Base-by-base conservation (phyloP, 2,888 invertebrate species). In the Agapostemon virescens region DNA sequence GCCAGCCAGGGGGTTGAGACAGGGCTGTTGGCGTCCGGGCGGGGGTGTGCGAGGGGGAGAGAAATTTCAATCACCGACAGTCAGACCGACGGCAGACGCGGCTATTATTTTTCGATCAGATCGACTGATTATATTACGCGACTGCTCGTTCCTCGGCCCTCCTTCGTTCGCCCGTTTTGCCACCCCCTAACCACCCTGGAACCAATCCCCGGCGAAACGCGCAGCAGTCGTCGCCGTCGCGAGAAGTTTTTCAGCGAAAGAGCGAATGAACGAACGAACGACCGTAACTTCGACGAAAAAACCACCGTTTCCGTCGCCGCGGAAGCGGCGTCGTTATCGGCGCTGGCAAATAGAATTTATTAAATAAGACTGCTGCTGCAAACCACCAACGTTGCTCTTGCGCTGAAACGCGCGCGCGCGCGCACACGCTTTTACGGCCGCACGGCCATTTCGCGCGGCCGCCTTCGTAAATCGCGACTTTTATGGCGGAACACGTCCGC, bases 41-140 rank as follows among this genome's bases (percentile, higher is more conserved):
- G 17, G 76, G 78, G 63, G 63, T 63, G 79, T 76, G 75, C 45
- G 33, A 70, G 69, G 68, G 81, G 68, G 75, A 82, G 85, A 85
- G 85, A 88, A 90, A 90, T 89, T 90, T 89, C 90, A 90, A 90
- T 90, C 89, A 89, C 79, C 82, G 84, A 84, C 81, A 83, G 81
- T 83, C 84, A 88, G 85, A 88, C 84, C 84, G 83, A 83, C 79
- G 84, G 84, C 84, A 86, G 89, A 88, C 86, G 87, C 88, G 85
- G 87, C 90, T 89, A 91, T 92, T 92, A 92, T 92, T 91, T 92
- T 92, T 90, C 92, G 90, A 92, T 92, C 92, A 91, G 90, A 90
- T 90, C 91, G 90, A 88, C 91, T 90, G 91, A 92, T 92, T 92
- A 90, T 89, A 92, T 92, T 92, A 92, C 86, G 79, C 78, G 87